Evolutionary conservation across 2,888 invertebrate genomes (phyloP), one percentile per base, ranked within the genome.

Genomic region (Azorinus chamasolen): DNA sequence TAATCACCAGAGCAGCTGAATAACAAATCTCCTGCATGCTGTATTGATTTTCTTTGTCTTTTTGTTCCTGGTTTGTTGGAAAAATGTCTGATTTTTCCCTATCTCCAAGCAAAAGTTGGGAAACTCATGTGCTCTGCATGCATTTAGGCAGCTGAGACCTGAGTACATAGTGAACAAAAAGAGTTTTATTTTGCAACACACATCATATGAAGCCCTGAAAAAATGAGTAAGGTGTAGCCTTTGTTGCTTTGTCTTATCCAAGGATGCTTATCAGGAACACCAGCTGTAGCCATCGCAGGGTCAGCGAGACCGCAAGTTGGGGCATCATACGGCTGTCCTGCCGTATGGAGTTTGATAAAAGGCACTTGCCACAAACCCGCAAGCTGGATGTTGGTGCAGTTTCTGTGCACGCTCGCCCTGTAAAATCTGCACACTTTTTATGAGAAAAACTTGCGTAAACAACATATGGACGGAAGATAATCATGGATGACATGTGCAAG

Each of bases 21-120:
- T 83, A 78, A 61, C 74, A 82, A 77, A 79, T 64, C 62, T 64
- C 72, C 69, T 81, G 77, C 81, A 79, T 76, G 71, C 61, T 66
- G 74, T 84, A 89, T 90, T 89, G 89, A 89, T 90, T 90, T 88
- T 89, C 89, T 89, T 89, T 90, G 89, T 89, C 89, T 89, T 89
- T 88, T 84, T 85, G 86, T 86, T 79, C 87, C 84, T 88, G 32
- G 87, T 88, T 88, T 85, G 81, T 79, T 71, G 81, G 82, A 80
- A 84, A 88, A 87, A 87, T 86, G 83, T 86, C 88, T 87, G 86
- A 86, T 86, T 88, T 89, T 84, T 84, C 87, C 86, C 85, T 84
- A 66, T 64, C 54, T 54, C 61, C 45, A 71, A 74, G 78, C 78
- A 81, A 64, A 68, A 63, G 51, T 58, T 59, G 41, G 73, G 76